Evolutionary conservation across 1,140 invertebrate species (phyloP).

Genomic region (Pseudomyrmex pallidus): DNA sequence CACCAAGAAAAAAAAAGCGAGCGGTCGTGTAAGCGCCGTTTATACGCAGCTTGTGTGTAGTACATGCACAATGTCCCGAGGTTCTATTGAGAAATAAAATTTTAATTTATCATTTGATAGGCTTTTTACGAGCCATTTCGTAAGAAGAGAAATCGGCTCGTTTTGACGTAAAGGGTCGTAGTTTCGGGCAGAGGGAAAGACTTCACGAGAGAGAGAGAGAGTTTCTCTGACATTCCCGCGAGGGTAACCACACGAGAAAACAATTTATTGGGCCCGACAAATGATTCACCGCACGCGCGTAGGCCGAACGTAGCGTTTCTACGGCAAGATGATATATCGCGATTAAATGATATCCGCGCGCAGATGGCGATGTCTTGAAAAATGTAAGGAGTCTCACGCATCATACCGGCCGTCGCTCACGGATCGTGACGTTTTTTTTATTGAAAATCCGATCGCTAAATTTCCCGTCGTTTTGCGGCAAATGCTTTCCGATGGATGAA

Average conservation of each 20-base stretch:
- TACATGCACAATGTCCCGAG: neutral
- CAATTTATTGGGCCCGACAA: slow-evolving; percentile 62
- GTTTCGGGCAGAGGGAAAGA: slow-evolving; percentile 22
- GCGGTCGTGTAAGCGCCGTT: slow-evolving; percentile 8
- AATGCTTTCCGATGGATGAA: neutral
- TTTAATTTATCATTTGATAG: slow-evolving; percentile 71
- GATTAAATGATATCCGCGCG: slow-evolving; percentile 28
- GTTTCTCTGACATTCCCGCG: slow-evolving; percentile 41
- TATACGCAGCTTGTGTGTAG: neutral
- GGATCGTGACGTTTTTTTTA: neutral
- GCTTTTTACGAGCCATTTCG: slow-evolving; percentile 26
- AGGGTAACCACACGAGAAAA: slow-evolving; percentile 23
- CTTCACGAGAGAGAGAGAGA: neutral
- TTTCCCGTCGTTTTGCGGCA: neutral
- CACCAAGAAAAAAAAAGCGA: neutral
- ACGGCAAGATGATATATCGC: slow-evolving; percentile 28
- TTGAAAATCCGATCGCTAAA: slow-evolving; percentile 19
- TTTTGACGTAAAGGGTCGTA: slow-evolving; percentile 28
- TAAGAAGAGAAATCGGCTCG: slow-evolving; percentile 25
- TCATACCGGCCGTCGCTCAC: neutral
- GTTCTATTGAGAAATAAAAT: slow-evolving; percentile 45
- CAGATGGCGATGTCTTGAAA: neutral
- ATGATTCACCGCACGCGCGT: slow-evolving; percentile 25
- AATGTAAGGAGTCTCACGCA: slow-evolving; percentile 33
- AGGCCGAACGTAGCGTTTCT: neutral